phyloP scores from a whole-genome alignment of 2,888 invertebrate genomes.

The Epinotia nisella region DNA sequence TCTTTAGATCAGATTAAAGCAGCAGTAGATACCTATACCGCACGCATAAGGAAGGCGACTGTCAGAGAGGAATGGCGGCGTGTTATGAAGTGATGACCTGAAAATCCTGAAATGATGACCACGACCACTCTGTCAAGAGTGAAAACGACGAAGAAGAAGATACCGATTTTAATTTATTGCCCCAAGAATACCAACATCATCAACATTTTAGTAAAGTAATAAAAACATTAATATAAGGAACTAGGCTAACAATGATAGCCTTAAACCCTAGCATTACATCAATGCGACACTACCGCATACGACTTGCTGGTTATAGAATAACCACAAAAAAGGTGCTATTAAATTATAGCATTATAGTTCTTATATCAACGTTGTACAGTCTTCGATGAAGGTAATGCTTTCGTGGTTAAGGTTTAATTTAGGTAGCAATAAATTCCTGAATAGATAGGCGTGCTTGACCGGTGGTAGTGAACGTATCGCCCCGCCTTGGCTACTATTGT shows the following conservation, averaged over 20 bases:
- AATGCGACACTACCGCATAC: conserved; percentile 42
- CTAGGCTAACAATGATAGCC: conserved; percentile 24
- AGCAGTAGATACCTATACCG: too few species aligned
- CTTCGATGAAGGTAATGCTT: neutral
- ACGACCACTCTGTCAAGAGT: too few species aligned
- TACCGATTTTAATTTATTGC: neutral
- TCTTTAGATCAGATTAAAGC: too few species aligned
- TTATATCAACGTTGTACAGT: conserved; percentile 3
- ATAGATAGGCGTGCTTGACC: conserved; percentile 47
- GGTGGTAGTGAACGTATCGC: conserved; percentile 44
- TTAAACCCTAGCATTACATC: conserved; percentile 39
- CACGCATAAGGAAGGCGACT: too few species aligned
- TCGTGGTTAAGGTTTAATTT: conserved; percentile 39
- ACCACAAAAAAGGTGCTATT: conserved; percentile 1
- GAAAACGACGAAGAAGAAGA: too few species aligned
- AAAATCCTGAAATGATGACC: too few species aligned
- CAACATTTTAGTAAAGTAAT: neutral
- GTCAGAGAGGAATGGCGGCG: too few species aligned
- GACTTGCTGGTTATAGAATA: conserved; percentile 6
- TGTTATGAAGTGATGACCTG: too few species aligned
- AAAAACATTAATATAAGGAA: conserved; percentile 33
- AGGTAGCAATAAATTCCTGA: conserved; percentile 52
- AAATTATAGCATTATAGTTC: neutral
- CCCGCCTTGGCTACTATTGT: conserved; percentile 71
- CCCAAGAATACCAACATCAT: neutral